Evolutionary conservation across 2,113 vertebrate species (phyloP).

Genomic region (Rhipidura dahli): DNA sequence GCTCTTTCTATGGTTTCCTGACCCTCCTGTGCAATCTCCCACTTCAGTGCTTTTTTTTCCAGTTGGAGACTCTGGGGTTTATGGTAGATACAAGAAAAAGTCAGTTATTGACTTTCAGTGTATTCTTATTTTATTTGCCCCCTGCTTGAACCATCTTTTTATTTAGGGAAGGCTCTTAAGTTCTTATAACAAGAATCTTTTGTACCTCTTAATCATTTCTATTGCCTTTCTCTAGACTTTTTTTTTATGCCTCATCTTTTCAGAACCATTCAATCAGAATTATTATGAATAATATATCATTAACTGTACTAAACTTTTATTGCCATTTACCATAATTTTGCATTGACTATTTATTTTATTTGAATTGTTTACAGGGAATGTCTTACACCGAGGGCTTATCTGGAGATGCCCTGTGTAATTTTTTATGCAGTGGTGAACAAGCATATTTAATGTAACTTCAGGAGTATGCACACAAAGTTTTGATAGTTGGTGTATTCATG

Average conservation of each 20-base stretch:
- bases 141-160: background rate
- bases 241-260: background rate
- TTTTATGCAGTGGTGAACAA: background rate
- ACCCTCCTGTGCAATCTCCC: background rate
- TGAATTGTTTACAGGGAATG: background rate
- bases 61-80: background rate
- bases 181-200: background rate
- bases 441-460: background rate
- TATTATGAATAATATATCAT: background rate
- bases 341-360: background rate
- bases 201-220: background rate
- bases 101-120: background rate
- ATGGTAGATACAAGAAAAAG: background rate
- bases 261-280: background rate
- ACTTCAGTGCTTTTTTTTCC: background rate
- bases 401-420: fast-evolving
- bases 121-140: background rate
- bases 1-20: background rate
- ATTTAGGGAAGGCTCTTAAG: background rate
- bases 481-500: background rate
- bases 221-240: background rate
- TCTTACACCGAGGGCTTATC: background rate
- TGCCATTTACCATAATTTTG: background rate
- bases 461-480: background rate
- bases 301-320: background rate